A percentile compares a stretch with the other conserved stretches of the same genome.
These are phyloP conservation scores for Kryptolebias marmoratus DNA, from an alignment of 2,113 vertebrate genomes.

Conservation along the genomic window DNA sequence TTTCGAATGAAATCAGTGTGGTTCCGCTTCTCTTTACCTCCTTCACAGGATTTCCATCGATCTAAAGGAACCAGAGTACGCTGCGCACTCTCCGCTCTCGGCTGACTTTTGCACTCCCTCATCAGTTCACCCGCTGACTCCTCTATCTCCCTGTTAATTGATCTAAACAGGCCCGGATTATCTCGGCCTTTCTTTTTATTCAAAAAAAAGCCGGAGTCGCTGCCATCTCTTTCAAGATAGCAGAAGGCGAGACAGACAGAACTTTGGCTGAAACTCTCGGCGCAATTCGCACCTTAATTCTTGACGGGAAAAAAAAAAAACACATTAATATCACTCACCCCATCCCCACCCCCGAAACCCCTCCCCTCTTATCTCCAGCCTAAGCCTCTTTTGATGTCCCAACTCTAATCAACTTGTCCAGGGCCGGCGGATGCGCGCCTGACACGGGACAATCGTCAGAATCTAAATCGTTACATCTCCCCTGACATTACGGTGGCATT, in stretches of 20 bases:
- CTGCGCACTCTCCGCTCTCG: background rate
- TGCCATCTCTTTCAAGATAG: conserved; percentile 64
- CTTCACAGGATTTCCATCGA: background rate
- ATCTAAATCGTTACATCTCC: conserved; percentile 84
- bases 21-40: background rate
- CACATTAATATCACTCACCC: conserved; percentile 45
- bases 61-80: background rate
- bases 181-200: conserved; percentile 45
- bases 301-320: conserved; percentile 36
- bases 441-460: conserved; percentile 76
- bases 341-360: conserved; percentile 10
- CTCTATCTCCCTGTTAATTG: conserved; percentile 61
- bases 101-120: conserved; percentile 36
- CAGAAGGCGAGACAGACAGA: conserved; percentile 50
- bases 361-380: conserved; percentile 61
- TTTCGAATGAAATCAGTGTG: background rate
- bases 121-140: conserved; percentile 39
- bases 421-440: conserved; percentile 63
- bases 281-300: conserved; percentile 52
- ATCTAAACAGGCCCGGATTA: conserved; percentile 65
- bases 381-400: conserved; percentile 77
- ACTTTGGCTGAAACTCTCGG: conserved; percentile 69
- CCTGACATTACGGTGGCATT: conserved; percentile 86
- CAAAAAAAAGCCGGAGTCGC: conserved; percentile 52
- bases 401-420: conserved; percentile 76